Base-by-base conservation (phyloP, 2,797 vertebrate genomes). In the Stomatorhinus walkeri region DNA sequence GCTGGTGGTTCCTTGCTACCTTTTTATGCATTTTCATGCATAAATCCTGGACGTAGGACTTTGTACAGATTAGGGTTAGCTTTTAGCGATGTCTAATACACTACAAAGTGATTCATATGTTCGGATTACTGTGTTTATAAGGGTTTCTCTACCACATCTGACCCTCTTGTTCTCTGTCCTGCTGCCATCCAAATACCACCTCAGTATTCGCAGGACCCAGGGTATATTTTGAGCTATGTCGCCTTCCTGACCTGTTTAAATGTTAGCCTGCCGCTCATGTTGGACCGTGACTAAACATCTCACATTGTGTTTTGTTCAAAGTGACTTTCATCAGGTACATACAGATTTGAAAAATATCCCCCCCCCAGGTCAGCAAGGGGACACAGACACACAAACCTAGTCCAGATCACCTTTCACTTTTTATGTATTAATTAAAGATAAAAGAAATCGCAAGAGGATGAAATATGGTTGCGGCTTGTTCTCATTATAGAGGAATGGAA, bases 351-450 rank as follows among this genome's bases (percentile, higher is more conserved):
- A 36, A 76, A 40, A 40, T 40, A 40, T 40, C 40, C 40, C 68
- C 36, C 14, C 0, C 40, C 36, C 19, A 76, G 14, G 68, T 76
- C 32, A 40, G 68, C 36, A 76, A 36, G 36, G 32, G 16, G 32
- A 40, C 72, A 40, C 14, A 2, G 72, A 16, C 72, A 43, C 5
- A 1, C 16, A 79, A 6, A 79, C 40, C 36, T 43, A 43, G 72
- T 79, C 36, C 5, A 43, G 32, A n/a, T n/a, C 72, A 3, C n/a
- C 36, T 79, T 79, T 79, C 72, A 43, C 40, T 79, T n/a, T 79
- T 79, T 79, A 79, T 79, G 72, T 79, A 19, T 43, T 40, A n/a
- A 40, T 79, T 79, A 79, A 79, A 79, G 24, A 85, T 85, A 16
- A 51, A 85, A 85, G 64, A 49, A 22, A 28, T 24, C 12, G 16